Evolutionary conservation across 1,140 invertebrate species (phyloP).

Genomic region (Pantala flavescens): DNA sequence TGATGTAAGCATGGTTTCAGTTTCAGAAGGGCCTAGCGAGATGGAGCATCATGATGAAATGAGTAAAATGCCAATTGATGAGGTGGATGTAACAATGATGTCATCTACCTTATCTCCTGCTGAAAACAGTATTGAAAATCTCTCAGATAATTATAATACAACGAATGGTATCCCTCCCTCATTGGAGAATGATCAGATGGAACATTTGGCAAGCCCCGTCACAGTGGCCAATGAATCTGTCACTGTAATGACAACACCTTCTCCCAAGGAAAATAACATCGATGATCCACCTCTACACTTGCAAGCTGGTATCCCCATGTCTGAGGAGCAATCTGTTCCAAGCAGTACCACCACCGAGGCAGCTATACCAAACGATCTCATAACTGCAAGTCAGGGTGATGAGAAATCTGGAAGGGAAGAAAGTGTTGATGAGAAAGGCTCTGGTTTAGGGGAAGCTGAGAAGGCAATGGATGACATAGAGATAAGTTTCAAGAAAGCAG

Average conservation of each 20-base stretch:
- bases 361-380: no score
- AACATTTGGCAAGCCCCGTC: background rate
- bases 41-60: background rate
- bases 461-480: no score
- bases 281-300: background rate
- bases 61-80: background rate
- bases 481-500: no score
- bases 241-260: background rate
- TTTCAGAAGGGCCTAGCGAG: no score
- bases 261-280: background rate
- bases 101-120: background rate
- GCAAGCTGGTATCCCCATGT: background rate
- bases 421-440: no score
- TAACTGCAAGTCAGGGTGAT: no score
- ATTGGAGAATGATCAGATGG: background rate
- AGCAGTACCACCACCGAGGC: no score
- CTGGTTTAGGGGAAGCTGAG: no score
- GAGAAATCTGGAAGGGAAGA: no score
- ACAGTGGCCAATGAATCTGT: background rate
- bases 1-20: no score
- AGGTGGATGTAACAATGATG: background rate
- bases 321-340: no score
- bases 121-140: background rate
- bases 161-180: background rate
- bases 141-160: background rate